Conservation (phyloP, 2,888 invertebrate genomes). For the Tetramorium bicarinatum region DNA sequence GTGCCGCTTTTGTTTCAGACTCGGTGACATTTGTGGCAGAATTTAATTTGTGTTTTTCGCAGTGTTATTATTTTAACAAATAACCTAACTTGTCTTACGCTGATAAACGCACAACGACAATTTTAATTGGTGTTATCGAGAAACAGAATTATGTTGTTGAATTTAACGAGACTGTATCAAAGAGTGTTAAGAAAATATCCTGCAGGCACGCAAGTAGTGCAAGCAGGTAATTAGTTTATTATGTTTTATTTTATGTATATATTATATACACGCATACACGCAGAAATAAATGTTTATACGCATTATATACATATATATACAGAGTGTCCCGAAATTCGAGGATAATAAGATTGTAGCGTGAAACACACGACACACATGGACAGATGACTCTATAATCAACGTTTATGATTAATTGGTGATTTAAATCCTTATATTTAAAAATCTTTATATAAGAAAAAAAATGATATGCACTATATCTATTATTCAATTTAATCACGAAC, state of each 20-base stretch:
- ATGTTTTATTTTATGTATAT: not conserved
- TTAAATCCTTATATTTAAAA: too few species aligned
- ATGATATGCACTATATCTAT: too few species aligned
- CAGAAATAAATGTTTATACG: too few species aligned
- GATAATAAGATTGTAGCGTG: too few species aligned
- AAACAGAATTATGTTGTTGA: slow-evolving; percentile 72
- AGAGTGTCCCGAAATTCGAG: too few species aligned
- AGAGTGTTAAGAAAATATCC: slow-evolving; percentile 87
- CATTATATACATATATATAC: too few species aligned
- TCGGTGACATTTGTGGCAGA: not conserved
- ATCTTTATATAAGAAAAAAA: too few species aligned
- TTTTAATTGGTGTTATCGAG: not conserved
- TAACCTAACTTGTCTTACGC: not conserved
- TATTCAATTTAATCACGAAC: too few species aligned
- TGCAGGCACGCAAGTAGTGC: slow-evolving; percentile 88
- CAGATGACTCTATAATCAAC: too few species aligned
- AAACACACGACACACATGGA: too few species aligned
- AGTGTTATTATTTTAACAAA: not conserved
- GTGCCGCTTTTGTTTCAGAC: not conserved
- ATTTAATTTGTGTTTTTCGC: not conserved
- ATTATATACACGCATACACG: slow-evolving; percentile 29
- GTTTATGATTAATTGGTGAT: too few species aligned
- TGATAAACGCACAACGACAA: not conserved
- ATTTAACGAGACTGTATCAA: slow-evolving; percentile 87
- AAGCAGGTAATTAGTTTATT: slow-evolving; percentile 76